These are phyloP conservation scores for Megatriorchis doriae DNA, from an alignment of 2,113 vertebrate species.

Conservation along the genomic window DNA sequence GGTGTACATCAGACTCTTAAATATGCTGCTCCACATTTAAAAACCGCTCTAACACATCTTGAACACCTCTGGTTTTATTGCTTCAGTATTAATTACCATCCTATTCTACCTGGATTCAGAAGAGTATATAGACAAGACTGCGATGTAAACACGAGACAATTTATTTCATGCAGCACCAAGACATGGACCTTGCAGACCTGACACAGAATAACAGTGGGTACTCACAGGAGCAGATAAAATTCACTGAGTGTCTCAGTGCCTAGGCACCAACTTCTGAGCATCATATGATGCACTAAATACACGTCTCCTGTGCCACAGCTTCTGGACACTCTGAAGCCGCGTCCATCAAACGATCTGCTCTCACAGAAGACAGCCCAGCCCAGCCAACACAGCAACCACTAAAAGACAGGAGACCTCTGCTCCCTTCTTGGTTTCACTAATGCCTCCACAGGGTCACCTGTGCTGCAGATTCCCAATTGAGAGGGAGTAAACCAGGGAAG, in stretches of 20 bases:
- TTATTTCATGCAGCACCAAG: neutral
- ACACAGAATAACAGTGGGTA: neutral
- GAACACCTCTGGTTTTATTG: neutral
- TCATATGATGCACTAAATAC: fast-evolving
- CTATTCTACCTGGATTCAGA: neutral
- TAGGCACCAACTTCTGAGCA: neutral
- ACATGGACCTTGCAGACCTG: neutral
- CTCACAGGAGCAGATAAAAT: neutral
- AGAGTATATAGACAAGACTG: neutral
- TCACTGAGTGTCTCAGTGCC: neutral
- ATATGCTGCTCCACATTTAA: neutral
- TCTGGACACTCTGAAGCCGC: neutral
- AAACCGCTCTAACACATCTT: neutral
- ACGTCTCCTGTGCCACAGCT: neutral
- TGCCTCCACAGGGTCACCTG: neutral
- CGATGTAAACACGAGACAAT: neutral
- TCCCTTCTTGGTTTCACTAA: neutral
- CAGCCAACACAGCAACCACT: neutral
- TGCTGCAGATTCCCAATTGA: neutral
- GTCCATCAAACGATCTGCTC: neutral
- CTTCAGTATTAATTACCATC: neutral
- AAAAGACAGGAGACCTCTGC: neutral
- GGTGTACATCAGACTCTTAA: neutral
- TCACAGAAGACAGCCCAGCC: neutral
- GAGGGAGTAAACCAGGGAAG: neutral